Evolutionary conservation across 1,140 invertebrate genomes (phyloP).

Genomic region (Magallana gigas): DNA sequence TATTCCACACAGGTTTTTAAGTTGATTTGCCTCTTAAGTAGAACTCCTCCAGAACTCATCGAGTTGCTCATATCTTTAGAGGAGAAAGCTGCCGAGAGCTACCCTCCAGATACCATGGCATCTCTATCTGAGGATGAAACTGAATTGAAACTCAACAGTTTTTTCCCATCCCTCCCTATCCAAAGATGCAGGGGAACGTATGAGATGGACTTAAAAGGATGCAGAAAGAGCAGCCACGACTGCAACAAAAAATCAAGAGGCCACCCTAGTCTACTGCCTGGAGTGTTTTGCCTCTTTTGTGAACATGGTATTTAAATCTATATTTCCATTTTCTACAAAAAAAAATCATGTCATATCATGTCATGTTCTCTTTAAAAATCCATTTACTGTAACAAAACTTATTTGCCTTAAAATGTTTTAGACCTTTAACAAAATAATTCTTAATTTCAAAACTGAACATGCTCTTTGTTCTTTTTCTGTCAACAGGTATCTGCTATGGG

Average conservation of each 20-base stretch:
- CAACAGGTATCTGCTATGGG: conserved; percentile 21
- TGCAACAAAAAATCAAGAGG: neutral
- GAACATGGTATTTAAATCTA: neutral
- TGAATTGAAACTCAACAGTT: neutral
- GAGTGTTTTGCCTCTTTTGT: neutral
- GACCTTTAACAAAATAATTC: neutral
- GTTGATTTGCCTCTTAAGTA: neutral
- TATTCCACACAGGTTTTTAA: neutral
- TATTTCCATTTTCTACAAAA: neutral
- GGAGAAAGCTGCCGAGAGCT: neutral
- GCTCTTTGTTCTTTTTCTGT: neutral
- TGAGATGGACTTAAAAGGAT: neutral
- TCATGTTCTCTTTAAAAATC: neutral
- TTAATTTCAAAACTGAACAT: neutral
- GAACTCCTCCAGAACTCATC: neutral
- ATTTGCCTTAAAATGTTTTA: neutral
- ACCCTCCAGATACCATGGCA: neutral
- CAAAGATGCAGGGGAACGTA: neutral
- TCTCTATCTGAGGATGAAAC: neutral
- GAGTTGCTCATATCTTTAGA: neutral
- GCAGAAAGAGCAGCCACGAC: neutral
- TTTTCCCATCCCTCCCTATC: neutral
- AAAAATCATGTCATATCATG: neutral
- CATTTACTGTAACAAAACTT: neutral
- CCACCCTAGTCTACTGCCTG: neutral